Percentiles rank a stretch among this genome's conserved stretches.
Conservation (phyloP, 2,113 vertebrate species). For the Pagrus major region DNA sequence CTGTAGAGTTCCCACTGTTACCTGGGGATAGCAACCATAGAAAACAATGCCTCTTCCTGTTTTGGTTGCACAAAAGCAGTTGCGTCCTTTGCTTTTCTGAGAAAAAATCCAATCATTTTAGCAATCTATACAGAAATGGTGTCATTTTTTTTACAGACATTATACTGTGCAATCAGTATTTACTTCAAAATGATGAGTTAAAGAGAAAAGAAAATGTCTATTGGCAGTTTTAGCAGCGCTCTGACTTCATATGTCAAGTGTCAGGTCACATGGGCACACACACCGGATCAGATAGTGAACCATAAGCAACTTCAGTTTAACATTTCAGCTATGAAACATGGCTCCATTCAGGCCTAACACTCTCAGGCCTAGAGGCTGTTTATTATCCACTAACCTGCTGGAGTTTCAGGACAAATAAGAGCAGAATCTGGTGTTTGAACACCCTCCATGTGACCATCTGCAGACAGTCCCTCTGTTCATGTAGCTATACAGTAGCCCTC, state of each 20-base stretch:
- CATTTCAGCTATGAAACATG: conserved; percentile 5
- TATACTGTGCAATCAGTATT: too few species aligned
- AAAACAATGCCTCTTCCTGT: too few species aligned
- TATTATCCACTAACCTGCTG: conserved; percentile 26
- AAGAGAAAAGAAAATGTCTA: too few species aligned
- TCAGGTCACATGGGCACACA: conserved; percentile 1
- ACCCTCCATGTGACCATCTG: conserved; percentile 56
- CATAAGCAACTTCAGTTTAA: neutral
- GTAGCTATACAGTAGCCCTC: conserved; percentile 57
- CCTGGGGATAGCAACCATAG: too few species aligned
- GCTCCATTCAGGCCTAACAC: neutral
- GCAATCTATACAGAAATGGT: too few species aligned
- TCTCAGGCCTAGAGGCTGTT: neutral
- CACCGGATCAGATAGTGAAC: neutral
- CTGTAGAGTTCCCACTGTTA: too few species aligned
- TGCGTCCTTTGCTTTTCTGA: too few species aligned
- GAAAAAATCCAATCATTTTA: too few species aligned
- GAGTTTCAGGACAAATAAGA: conserved; percentile 13
- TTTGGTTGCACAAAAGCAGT: too few species aligned
- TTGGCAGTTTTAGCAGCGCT: too few species aligned
- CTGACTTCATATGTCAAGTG: neutral
- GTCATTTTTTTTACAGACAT: too few species aligned
- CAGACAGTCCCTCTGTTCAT: conserved; percentile 59
- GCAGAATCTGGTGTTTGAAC: conserved; percentile 23
- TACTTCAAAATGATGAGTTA: too few species aligned